Evolutionary conservation across 2,113 vertebrate species (phyloP), one percentile per base, ranked within the genome.

Genomic region (Chaetodon trifascialis): DNA sequence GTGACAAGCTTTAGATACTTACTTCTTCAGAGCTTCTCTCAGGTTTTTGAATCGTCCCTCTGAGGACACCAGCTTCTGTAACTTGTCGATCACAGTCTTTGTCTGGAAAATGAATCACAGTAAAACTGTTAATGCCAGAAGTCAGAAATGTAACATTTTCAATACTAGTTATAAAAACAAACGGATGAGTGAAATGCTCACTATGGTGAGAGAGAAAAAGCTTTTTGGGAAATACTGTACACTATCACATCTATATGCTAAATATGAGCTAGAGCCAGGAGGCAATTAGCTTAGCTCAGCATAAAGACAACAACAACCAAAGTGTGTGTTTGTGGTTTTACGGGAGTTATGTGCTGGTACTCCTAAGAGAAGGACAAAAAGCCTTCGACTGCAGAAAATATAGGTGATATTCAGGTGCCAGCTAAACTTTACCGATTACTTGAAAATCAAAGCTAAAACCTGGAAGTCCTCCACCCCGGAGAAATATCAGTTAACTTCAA

Each of bases 1-100:
- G 14, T 44, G 14, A 58, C 36, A 21, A 69, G 12, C 11, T 34
- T 10, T 25, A 15, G 0, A 58, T 8, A 95, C 96, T 94, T 92
- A 99, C 98, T 99, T 99, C 92, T 99, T 99, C 86, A 99, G 95
- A 47, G 97, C 97, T 86, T 99, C 98, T 94, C 98, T 94, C 78
- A 99, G 96, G 92, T 99, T 99, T 94, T 99, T 99, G 93, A 99
- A 99, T 77, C 98, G 93, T 75, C 98, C 98, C 85, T 99, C 98
- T 0, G 98, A 99, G 0, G 98, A 99, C 86, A 99, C 98, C 90
- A 99, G 94, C 93, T 98, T 99, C 82, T 99, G 98, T 46, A 99
- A 95, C 93, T 99, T 99, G 75, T 99, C 98, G 4, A 98, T 97
- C 91, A 99, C 94, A 59, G 97, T 96, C 94, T 98, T 99, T 0